Percentiles rank a stretch among this genome's conserved stretches.
These are phyloP conservation scores for Cyprinodon diabolis DNA, from an alignment of 2,797 vertebrate species.

Conservation along the genomic window DNA sequence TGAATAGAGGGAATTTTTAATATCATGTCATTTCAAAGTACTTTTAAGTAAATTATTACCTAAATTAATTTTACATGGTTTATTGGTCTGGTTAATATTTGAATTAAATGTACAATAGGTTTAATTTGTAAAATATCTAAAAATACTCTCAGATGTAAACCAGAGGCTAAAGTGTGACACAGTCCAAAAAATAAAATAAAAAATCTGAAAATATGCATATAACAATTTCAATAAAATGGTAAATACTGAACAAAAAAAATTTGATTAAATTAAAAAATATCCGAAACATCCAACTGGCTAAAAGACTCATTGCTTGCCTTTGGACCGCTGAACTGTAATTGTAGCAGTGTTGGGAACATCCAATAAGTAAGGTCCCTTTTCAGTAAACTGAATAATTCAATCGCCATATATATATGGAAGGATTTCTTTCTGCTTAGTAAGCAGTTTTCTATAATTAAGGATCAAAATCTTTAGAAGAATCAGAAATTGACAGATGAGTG, in stretches of 20 bases:
- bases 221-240: too few relatives aligned
- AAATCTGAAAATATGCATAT: too few relatives aligned
- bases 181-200: too few relatives aligned
- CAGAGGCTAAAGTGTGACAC: too few relatives aligned
- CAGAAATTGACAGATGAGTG: not conserved
- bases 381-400: not conserved
- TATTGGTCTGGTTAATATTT: too few relatives aligned
- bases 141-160: too few relatives aligned
- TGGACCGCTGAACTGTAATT: not conserved
- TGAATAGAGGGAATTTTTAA: not conserved
- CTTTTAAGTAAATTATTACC: too few relatives aligned
- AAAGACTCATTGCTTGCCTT: not conserved
- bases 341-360: not conserved
- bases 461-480: not conserved
- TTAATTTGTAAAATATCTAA: too few relatives aligned
- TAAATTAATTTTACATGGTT: too few relatives aligned
- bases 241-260: too few relatives aligned
- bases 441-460: not conserved
- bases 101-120: too few relatives aligned
- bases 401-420: not conserved
- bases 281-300: not conserved
- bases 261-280: too few relatives aligned
- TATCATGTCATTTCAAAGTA: not conserved
- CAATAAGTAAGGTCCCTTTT: not conserved
- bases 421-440: not conserved